Percentiles rank a stretch among this genome's conserved stretches.
These are phyloP conservation scores for Drosophila lini DNA, from an alignment of 1,140 invertebrate genomes.

Conservation along the genomic window DNA sequence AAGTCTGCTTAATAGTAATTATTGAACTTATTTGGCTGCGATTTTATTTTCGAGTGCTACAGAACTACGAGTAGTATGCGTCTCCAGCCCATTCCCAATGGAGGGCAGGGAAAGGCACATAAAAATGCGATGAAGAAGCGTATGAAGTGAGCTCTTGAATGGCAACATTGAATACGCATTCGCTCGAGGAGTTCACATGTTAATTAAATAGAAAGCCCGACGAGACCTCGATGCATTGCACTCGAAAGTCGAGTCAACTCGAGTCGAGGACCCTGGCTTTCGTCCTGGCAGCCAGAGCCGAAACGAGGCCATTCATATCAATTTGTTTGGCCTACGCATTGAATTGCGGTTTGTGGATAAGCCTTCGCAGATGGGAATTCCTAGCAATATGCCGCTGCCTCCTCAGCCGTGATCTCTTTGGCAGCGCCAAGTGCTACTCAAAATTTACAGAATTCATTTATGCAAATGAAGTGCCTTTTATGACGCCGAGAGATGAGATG, in stretches of 20 bases:
- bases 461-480: constrained; percentile 80
- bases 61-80: not conserved
- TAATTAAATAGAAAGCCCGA: constrained; percentile 78
- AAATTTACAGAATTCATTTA: constrained; percentile 82
- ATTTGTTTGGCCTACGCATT: constrained; percentile 75
- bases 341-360: constrained; percentile 77
- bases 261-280: constrained; percentile 40
- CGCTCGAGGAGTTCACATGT: constrained; percentile 64
- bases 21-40: not conserved
- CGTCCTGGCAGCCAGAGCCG: constrained; percentile 30
- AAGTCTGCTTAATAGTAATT: not conserved
- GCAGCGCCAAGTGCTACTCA: constrained; percentile 69
- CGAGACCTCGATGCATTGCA: constrained; percentile 56
- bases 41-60: not conserved
- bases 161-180: constrained; percentile 68
- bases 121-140: constrained; percentile 34
- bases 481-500: constrained; percentile 55
- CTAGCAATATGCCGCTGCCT: constrained; percentile 20
- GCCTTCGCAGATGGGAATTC: constrained; percentile 36
- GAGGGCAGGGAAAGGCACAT: constrained; percentile 26
- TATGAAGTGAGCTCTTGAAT: constrained; percentile 49
- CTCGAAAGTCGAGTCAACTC: constrained; percentile 57
- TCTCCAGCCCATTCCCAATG: constrained; percentile 2
- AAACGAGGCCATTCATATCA: constrained; percentile 66
- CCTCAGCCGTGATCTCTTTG: constrained; percentile 37